Evolutionary conservation across 2,797 vertebrate species (phyloP).

Genomic region (Pelochelys cantorii): DNA sequence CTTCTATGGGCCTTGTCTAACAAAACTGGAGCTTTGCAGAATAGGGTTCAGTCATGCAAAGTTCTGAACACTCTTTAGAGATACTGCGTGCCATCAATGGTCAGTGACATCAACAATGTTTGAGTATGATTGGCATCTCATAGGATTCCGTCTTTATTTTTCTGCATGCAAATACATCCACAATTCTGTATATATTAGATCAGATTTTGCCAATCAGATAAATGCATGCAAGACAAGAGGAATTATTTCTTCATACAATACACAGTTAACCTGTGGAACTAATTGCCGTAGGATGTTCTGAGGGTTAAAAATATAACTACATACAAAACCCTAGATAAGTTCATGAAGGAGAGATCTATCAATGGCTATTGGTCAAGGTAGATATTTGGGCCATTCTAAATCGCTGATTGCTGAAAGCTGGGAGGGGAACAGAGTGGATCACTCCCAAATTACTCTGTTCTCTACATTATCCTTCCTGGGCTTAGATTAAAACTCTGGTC

Average conservation of each 20-base stretch:
- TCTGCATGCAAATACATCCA: not conserved
- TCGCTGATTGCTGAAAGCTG: not conserved
- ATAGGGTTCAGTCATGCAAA: not conserved
- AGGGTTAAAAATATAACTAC: not conserved
- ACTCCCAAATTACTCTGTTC: not conserved
- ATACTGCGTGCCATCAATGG: not conserved
- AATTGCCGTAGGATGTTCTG: not conserved
- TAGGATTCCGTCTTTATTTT: not conserved
- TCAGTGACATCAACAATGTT: not conserved
- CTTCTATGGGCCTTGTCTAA: not conserved
- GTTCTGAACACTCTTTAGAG: not conserved
- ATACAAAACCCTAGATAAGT: not conserved
- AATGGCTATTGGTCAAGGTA: not conserved
- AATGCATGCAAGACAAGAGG: not conserved
- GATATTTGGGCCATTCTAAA: not conserved
- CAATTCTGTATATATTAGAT: not conserved
- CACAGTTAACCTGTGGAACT: not conserved
- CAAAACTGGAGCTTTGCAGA: not conserved
- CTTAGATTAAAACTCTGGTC: not conserved
- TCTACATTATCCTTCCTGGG: not conserved
- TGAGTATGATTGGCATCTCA: not conserved
- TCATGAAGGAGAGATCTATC: not conserved
- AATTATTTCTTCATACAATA: not conserved
- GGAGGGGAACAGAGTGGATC: not conserved
- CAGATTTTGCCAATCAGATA: not conserved